A percentile compares a stretch with the other conserved stretches of the same genome.
Conservation (phyloP, 2,113 vertebrate genomes). For the Willisornis vidua region DNA sequence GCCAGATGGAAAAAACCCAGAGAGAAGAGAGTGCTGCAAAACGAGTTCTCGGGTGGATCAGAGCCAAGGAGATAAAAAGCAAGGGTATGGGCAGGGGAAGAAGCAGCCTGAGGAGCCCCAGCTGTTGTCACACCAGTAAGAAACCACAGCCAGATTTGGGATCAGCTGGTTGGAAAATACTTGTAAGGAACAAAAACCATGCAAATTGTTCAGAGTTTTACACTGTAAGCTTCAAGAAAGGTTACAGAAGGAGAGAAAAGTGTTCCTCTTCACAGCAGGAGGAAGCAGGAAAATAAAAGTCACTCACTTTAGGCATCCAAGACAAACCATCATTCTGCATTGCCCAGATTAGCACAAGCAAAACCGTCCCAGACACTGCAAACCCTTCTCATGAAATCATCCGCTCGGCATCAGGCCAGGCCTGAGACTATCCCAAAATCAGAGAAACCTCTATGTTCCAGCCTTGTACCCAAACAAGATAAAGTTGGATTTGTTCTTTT, state of each 20-base stretch:
- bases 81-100: background rate
- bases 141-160: background rate
- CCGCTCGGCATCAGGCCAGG: background rate
- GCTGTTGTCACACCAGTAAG: background rate
- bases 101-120: background rate
- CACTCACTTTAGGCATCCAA: background rate
- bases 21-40: background rate
- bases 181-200: background rate
- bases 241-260: background rate
- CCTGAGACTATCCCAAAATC: background rate
- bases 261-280: background rate
- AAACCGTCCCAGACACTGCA: background rate
- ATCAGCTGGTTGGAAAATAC: background rate
- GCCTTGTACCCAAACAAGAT: background rate
- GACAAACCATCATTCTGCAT: background rate
- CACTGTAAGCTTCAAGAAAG: background rate
- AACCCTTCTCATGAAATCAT: background rate
- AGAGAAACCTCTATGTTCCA: background rate
- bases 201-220: background rate
- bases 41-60: slow-evolving; percentile 6
- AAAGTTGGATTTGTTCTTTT: background rate
- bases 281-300: background rate
- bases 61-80: slow-evolving; percentile 32
- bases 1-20: background rate
- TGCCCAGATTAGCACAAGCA: background rate